Evolutionary conservation across 1,140 invertebrate genomes (phyloP), one percentile per base, ranked within the genome.

Genomic region (Lasioglossum albipes): DNA sequence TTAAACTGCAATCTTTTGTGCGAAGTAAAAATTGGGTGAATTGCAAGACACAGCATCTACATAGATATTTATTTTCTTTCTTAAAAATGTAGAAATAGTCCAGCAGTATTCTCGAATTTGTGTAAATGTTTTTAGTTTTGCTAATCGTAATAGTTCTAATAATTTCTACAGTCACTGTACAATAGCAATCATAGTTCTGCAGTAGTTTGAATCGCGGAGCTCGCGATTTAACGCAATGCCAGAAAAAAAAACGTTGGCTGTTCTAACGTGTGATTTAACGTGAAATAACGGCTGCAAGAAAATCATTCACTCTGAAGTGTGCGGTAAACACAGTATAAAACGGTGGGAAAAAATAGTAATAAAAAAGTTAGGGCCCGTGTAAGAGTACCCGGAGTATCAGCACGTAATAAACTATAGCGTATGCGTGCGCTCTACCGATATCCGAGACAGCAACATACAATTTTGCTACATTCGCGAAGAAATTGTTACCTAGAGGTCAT

Each of bases 391-490:
- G 57, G 71, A 45, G 27, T 41, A 31, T 49, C 31, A 75, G 82
- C 80, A 73, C 83, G 79, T 77, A 74, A 85, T 84, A 74, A 22
- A 18, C 36, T 10, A 22, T 52, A 68, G 13, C 61, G 75, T 71
- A 62, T 68, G 70, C 73, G 67, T 65, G 82, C 64, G 41, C 59
- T 71, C 57, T 65, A 27, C 71, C 79, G 86, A 86, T 87, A 57
- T 82, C 84, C 78, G 78, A 71, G 65, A 62, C 61, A 67, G 74
- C 75, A 86, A 85, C 78, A 73, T 87, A 82, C 84, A 86, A 81
- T 87, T 88, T 88, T 79, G 54, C 72, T 81, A 72, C 78, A 84
- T 85, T 87, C 77, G 74, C 79, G 70, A 54, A 72, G 77, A 87
- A 85, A 87, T 86, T 75, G 86, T 75, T 80, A 72, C 84, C 70